Evolutionary conservation across 92 coral and sea anemone genomes (phyloP).

Genomic region (Pocillopora meandrina): DNA sequence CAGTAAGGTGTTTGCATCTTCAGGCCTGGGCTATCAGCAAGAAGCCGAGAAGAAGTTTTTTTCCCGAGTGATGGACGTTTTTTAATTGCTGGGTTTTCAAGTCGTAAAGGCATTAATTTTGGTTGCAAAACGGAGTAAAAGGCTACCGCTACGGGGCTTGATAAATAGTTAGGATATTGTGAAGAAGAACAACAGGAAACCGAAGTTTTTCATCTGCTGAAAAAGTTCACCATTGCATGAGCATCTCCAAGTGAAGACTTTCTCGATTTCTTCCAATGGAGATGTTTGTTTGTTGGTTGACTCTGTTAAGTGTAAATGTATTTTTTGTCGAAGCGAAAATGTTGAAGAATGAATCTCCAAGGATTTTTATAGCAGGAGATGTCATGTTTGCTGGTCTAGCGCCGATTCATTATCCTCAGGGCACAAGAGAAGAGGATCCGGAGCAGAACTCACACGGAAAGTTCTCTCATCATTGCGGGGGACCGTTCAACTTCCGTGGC

Average conservation of each 20-base stretch:
- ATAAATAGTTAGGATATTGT: background rate
- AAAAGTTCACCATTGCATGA: background rate
- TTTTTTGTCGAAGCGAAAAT: background rate
- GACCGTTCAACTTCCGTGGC: slow-evolving; percentile 72
- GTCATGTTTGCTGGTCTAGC: slow-evolving; percentile 63
- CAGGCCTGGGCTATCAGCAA: background rate
- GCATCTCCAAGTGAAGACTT: background rate
- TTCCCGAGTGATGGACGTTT: too few relatives aligned
- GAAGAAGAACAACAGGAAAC: background rate
- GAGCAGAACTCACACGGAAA: background rate
- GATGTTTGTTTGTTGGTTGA: slow-evolving; percentile 2
- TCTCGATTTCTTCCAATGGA: background rate
- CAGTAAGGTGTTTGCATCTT: background rate
- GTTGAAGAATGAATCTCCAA: background rate
- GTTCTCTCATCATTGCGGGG: slow-evolving; percentile 45
- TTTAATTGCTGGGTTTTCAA: background rate
- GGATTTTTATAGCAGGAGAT: slow-evolving; percentile 52
- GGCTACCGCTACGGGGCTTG: background rate
- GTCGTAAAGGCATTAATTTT: background rate
- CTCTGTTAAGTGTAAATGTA: background rate
- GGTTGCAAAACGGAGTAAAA: background rate
- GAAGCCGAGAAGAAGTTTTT: background rate
- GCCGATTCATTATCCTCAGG: slow-evolving; percentile 67
- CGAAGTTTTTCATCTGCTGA: background rate
- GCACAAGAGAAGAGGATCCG: slow-evolving; percentile 30